phyloP scores from a whole-genome alignment of 1,140 invertebrate genomes.

The Augochlora pura region DNA sequence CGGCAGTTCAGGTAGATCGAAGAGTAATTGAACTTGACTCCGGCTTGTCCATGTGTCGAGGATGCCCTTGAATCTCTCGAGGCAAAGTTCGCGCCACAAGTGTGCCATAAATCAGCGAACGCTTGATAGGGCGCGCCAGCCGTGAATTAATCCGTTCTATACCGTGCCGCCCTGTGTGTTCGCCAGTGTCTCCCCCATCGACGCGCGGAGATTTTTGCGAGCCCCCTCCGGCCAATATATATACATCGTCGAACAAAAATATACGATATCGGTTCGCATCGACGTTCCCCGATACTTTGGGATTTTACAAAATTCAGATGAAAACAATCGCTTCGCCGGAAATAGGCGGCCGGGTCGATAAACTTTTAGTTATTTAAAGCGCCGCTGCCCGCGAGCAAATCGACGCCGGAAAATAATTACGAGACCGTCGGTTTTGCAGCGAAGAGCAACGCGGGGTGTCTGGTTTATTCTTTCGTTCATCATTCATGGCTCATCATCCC shows the following conservation, averaged over 20 bases:
- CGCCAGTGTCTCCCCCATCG: background rate
- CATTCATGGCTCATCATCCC: too few relatives aligned
- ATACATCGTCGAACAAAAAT: background rate
- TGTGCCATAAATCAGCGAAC: slow-evolving; percentile 18
- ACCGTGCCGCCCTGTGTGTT: accelerated
- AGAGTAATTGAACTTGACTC: slow-evolving; percentile 44
- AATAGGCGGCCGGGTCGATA: background rate
- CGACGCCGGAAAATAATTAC: too few relatives aligned
- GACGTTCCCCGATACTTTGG: background rate
- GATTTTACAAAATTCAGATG: background rate
- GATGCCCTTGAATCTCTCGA: slow-evolving; percentile 25
- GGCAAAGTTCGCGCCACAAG: slow-evolving; percentile 22
- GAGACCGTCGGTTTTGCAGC: too few relatives aligned
- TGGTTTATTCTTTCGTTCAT: too few relatives aligned
- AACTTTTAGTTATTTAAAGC: background rate
- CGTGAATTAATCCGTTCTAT: slow-evolving; percentile 14
- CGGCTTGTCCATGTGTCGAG: background rate
- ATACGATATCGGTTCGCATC: background rate
- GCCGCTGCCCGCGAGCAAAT: too few relatives aligned
- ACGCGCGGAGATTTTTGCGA: background rate
- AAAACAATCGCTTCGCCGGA: background rate
- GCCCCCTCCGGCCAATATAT: background rate
- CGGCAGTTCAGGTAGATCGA: slow-evolving; percentile 19
- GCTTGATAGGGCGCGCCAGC: slow-evolving; percentile 1
- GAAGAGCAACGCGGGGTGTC: too few relatives aligned